Evolutionary conservation across 2,797 vertebrate species (phyloP).

Genomic region (Parambassis ranga): DNA sequence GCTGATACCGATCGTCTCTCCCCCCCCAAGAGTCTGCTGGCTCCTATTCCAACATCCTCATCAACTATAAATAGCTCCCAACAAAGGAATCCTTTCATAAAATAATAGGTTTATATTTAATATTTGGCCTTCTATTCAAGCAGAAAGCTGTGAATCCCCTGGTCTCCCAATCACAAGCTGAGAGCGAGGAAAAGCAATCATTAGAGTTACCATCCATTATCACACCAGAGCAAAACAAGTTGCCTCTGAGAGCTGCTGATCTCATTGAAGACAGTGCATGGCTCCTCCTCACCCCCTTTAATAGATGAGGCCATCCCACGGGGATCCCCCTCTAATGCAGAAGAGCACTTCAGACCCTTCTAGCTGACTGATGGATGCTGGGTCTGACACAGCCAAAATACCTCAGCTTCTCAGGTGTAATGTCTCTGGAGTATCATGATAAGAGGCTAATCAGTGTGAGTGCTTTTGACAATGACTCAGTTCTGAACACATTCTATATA

Average conservation of each 20-base stretch:
- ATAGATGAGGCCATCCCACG: slow-evolving; percentile 54
- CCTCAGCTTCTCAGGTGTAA: slow-evolving; percentile 1
- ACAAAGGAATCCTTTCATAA: slow-evolving; percentile 17
- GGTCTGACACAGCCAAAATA: slow-evolving; percentile 32
- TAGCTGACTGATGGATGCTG: slow-evolving; percentile 56
- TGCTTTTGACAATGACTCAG: background rate
- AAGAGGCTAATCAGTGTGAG: slow-evolving; percentile 30
- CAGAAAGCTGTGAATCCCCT: background rate
- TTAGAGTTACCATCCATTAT: slow-evolving; percentile 40
- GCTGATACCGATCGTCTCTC: slow-evolving; percentile 54
- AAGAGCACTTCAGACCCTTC: slow-evolving; percentile 44
- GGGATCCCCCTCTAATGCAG: slow-evolving; percentile 54
- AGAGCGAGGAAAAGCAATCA: slow-evolving; percentile 22
- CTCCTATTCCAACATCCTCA: slow-evolving; percentile 41
- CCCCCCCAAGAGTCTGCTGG: slow-evolving; percentile 27
- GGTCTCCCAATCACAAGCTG: background rate
- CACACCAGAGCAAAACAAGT: slow-evolving; percentile 30
- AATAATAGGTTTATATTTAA: slow-evolving; percentile 21
- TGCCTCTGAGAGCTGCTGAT: slow-evolving; percentile 51
- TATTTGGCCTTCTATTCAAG: slow-evolving; percentile 25
- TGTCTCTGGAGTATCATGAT: slow-evolving; percentile 5
- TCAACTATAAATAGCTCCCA: slow-evolving; percentile 40
- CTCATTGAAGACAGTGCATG: slow-evolving; percentile 44
- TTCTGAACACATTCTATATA: too few relatives aligned
- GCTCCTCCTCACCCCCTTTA: slow-evolving; percentile 36